These are phyloP conservation scores for Anodontia alba DNA, from an alignment of 2,888 invertebrate genomes.

Conservation along the genomic window DNA sequence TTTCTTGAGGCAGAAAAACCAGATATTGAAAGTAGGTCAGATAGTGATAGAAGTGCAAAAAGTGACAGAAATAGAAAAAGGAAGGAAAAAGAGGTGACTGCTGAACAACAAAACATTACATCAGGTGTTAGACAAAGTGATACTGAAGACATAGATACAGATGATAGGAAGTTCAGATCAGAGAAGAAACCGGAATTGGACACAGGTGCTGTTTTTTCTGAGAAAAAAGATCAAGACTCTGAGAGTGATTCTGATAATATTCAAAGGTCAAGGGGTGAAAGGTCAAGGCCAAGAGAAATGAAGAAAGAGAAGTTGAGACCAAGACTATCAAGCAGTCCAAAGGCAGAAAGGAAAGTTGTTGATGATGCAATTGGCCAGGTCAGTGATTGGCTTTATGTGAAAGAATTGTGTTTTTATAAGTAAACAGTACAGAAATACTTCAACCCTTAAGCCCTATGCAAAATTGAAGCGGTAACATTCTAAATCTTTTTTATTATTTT, in stretches of 20 bases:
- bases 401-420: background rate
- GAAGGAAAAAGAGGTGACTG: constrained; percentile 26
- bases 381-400: constrained; percentile 18
- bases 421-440: background rate
- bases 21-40: constrained; percentile 53
- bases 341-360: constrained; percentile 44
- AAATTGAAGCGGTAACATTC: too few species aligned
- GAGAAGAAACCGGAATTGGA: background rate
- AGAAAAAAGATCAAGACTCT: background rate
- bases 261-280: constrained; percentile 6
- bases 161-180: background rate
- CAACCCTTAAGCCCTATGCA: background rate
- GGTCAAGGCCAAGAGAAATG: constrained; percentile 5
- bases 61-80: constrained; percentile 13
- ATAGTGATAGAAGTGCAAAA: background rate
- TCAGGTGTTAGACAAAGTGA: background rate
- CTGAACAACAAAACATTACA: background rate
- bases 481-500: too few species aligned
- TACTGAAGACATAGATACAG: background rate
- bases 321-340: constrained; percentile 61
- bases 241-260: background rate
- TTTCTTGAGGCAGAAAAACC: constrained; percentile 74
- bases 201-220: background rate
- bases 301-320: constrained; percentile 41
- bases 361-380: constrained; percentile 75